Evolutionary conservation across 2,888 invertebrate genomes (phyloP), one percentile per base, ranked within the genome.

Genomic region (Drosophila meridionalis): DNA sequence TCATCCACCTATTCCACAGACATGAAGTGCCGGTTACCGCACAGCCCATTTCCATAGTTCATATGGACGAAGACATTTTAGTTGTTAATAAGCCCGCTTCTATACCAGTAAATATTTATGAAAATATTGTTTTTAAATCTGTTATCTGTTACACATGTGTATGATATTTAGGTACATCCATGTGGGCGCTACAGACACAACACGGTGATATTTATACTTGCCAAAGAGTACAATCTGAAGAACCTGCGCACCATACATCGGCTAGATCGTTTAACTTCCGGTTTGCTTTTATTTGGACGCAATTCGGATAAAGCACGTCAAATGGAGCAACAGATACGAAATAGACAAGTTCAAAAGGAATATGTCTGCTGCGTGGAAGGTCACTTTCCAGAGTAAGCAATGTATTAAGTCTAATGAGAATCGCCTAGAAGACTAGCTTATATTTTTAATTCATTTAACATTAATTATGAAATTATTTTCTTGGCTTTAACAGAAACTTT

Each of bases 31-130:
- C 99, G 93, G 98, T 99, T 94, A 96, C 98, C 94, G 97, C 97
- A 94, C 96, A 97, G 95, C 96, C 97, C 94, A 97, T 99, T 95
- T 96, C 97, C 94, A 97, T 99, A 94, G 96, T 99, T 93, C 97
- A 97, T 95, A 97, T 98, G 95, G 98, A 97, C 95, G 97, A 98
- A 94, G 98, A 99, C 95, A 95, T 99, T 95, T 96, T 99, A 94
- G 99, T 99, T 94, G 97, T 99, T 94, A 98, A 99, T 96, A 99
- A 99, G 96, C 99, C 99, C 93, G 97, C 98, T 94, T 99, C 99
- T 94, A 98, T 99, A 95, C 99, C 99, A 94, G 98, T 98, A 97
- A 97, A 97, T 38, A 36, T 1, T 20, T 8, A 28, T 3, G 32
- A 20, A 9, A 26, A n/a, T 32, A 9, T n/a, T 40, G 6, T 11